Conservation (phyloP, 2,888 invertebrate species). For the Amorpha juglandis region DNA sequence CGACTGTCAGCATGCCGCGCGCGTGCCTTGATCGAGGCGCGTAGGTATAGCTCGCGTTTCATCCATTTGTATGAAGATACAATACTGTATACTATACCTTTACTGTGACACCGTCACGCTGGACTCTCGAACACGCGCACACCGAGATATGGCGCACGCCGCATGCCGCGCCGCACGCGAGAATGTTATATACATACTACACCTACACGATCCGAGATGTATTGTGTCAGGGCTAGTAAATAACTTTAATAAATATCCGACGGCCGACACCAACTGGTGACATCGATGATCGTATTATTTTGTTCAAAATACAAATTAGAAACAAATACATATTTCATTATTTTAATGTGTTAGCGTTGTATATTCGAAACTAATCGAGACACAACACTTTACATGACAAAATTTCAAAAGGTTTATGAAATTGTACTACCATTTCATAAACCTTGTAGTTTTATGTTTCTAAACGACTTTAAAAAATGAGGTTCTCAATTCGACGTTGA, state of each 20-base stretch:
- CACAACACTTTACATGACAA: no score
- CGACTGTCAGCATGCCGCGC: no score
- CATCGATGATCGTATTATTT: slow-evolving; percentile 37
- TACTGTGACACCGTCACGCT: slow-evolving; percentile 41
- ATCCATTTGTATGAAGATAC: no score
- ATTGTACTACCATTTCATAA: no score
- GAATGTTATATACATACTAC: slow-evolving; percentile 47
- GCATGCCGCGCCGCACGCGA: slow-evolving; percentile 35
- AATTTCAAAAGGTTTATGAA: no score
- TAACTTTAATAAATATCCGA: slow-evolving; percentile 51
- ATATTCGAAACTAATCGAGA: no score
- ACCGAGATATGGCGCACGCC: slow-evolving; percentile 45
- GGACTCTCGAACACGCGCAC: slow-evolving; percentile 48
- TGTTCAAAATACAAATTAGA: slow-evolving; percentile 28
- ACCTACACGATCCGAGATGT: slow-evolving; percentile 55
- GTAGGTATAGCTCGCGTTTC: no score
- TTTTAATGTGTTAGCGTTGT: neutral
- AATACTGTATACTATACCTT: no score
- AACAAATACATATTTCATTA: neutral
- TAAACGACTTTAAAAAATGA: no score
- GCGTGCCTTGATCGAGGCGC: no score
- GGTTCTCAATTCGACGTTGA: no score
- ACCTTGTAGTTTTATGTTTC: no score
- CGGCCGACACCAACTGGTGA: slow-evolving; percentile 41
- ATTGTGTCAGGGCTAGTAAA: slow-evolving; percentile 68